Conservation (phyloP, 2,113 vertebrate genomes). For the Hydrochoerus hydrochaeris region DNA sequence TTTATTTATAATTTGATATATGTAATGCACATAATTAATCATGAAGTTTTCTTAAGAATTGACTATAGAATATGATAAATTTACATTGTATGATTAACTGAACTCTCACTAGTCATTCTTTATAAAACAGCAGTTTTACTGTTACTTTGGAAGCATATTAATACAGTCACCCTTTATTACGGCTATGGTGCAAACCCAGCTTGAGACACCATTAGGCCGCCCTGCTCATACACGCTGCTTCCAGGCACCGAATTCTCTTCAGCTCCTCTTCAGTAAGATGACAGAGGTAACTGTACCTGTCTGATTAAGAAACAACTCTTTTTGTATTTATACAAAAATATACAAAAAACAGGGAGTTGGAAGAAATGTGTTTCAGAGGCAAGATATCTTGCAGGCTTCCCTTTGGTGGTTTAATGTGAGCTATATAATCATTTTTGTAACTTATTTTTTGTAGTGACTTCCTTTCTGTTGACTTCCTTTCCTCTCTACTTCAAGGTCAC, state of each 20-base stretch:
- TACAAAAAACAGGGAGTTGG: neutral
- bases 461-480: neutral
- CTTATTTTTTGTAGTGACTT: neutral
- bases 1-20: neutral
- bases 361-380: neutral
- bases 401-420: neutral
- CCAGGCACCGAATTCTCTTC: neutral
- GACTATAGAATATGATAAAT: neutral
- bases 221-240: neutral
- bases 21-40: neutral
- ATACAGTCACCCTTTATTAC: neutral
- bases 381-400: neutral
- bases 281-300: neutral
- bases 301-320: neutral
- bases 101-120: neutral
- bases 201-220: neutral
- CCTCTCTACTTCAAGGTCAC: neutral
- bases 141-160: neutral
- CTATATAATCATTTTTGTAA: neutral
- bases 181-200: neutral
- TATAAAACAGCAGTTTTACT: neutral
- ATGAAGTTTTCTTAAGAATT: neutral
- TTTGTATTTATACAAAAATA: neutral
- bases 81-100: neutral
- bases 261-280: neutral